These are phyloP conservation scores for Scaptomyza flava DNA, from an alignment of 2,888 invertebrate genomes.

Conservation along the genomic window DNA sequence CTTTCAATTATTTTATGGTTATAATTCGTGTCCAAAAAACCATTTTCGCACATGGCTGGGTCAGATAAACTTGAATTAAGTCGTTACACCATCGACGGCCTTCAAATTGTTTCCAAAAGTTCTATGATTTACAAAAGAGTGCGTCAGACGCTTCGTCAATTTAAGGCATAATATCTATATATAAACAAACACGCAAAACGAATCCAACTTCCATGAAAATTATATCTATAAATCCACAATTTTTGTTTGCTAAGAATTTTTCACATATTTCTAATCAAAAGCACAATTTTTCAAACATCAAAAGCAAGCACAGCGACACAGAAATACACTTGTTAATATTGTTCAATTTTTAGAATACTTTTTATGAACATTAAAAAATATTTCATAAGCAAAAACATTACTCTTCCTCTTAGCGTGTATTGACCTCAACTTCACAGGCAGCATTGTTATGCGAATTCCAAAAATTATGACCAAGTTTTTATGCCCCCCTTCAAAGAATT, in stretches of 20 bases:
- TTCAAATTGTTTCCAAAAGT: conserved; percentile 24
- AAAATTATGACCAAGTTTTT: conserved; percentile 20
- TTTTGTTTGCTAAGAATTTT: conserved; percentile 11
- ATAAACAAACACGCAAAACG: conserved; percentile 41
- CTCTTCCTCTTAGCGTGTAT: not conserved
- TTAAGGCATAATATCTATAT: conserved; percentile 67
- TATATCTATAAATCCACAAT: conserved; percentile 1
- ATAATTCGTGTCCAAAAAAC: conserved; percentile 12
- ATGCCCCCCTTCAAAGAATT: conserved; percentile 14
- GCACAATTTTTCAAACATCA: conserved; percentile 15
- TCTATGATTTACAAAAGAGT: conserved; percentile 19
- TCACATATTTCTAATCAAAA: conserved; percentile 35
- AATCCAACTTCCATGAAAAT: conserved; percentile 40
- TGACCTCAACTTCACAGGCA: not conserved
- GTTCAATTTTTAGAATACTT: not conserved
- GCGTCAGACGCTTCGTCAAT: conserved; percentile 43
- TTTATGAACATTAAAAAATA: not conserved
- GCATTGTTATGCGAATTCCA: conserved; percentile 5
- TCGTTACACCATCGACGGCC: conserved; percentile 31
- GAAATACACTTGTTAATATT: conserved; percentile 36
- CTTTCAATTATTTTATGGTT: conserved; percentile 58
- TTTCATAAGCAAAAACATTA: not conserved
- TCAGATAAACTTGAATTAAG: conserved; percentile 43
- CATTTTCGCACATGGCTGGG: conserved; percentile 44
- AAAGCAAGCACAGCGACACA: not conserved